Evolutionary conservation across 1,140 invertebrate genomes (phyloP).

Genomic region (Asbolus verrucosus): DNA sequence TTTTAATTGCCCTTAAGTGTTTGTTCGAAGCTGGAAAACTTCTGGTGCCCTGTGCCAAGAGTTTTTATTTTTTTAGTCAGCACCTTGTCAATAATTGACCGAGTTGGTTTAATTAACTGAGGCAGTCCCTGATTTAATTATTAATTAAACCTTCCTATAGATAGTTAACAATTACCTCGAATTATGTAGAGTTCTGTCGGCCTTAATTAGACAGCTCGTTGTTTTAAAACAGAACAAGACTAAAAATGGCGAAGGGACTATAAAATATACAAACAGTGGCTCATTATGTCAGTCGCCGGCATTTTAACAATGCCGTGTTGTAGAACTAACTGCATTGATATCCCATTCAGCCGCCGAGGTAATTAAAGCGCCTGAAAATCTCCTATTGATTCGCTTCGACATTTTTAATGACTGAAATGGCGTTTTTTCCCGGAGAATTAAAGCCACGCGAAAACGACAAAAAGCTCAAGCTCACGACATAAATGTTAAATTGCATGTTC

Average conservation of each 20-base stretch:
- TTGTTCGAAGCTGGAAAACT: constrained; percentile 36
- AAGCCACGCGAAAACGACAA: constrained; percentile 22
- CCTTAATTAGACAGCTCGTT: constrained; percentile 45
- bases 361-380: constrained; percentile 46
- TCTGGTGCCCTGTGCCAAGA: constrained; percentile 26
- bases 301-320: constrained; percentile 46
- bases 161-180: constrained; percentile 38
- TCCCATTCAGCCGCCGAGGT: constrained; percentile 44
- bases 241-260: constrained; percentile 47
- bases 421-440: constrained; percentile 30
- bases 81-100: constrained; percentile 37
- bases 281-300: constrained; percentile 45
- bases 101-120: constrained; percentile 32
- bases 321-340: constrained; percentile 45
- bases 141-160: constrained; percentile 42
- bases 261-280: constrained; percentile 49
- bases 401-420: constrained; percentile 39
- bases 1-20: constrained; percentile 39
- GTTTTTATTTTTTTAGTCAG: constrained; percentile 17
- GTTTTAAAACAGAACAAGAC: constrained; percentile 45
- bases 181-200: constrained; percentile 42
- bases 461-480: constrained; percentile 27
- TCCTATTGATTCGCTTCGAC: constrained; percentile 43
- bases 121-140: constrained; percentile 39
- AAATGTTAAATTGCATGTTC: neutral